A percentile compares a stretch with the other conserved stretches of the same genome.
phyloP scores from a whole-genome alignment of 2,888 invertebrate species.

The Nebria brevicollis region DNA sequence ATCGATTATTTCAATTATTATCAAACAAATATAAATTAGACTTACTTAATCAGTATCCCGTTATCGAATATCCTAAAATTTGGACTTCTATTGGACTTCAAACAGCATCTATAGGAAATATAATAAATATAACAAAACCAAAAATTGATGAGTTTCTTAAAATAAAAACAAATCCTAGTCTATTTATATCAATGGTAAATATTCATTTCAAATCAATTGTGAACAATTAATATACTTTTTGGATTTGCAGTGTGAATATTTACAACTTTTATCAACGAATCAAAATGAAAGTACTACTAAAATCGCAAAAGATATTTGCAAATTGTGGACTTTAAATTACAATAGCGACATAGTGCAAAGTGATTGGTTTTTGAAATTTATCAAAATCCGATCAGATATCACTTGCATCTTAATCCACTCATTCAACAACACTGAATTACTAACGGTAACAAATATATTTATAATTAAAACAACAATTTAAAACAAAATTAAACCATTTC shows the following conservation, averaged over 20 bases:
- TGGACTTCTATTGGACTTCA: conserved; percentile 28
- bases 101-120: not conserved
- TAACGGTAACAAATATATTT: conserved; percentile 4
- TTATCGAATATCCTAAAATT: conserved; percentile 14
- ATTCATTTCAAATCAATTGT: not conserved
- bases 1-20: conserved; percentile 23
- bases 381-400: conserved; percentile 12
- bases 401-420: conserved; percentile 16
- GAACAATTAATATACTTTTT: conserved; percentile 10
- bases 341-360: conserved; percentile 10
- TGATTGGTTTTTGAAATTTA: conserved; percentile 18
- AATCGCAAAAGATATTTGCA: conserved; percentile 4
- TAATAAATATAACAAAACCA: conserved; percentile 6
- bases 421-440: conserved; percentile 19
- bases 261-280: conserved; percentile 28
- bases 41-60: conserved; percentile 13
- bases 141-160: conserved; percentile 22
- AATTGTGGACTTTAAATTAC: conserved; percentile 29
- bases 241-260: conserved; percentile 14
- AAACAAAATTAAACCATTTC: not conserved
- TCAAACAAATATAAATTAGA: conserved; percentile 28
- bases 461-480: too few species aligned
- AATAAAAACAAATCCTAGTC: not conserved
- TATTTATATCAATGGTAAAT: conserved; percentile 22
- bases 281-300: not conserved